Base-by-base conservation (phyloP, 2,113 vertebrate species). In the Bettongia penicillata region DNA sequence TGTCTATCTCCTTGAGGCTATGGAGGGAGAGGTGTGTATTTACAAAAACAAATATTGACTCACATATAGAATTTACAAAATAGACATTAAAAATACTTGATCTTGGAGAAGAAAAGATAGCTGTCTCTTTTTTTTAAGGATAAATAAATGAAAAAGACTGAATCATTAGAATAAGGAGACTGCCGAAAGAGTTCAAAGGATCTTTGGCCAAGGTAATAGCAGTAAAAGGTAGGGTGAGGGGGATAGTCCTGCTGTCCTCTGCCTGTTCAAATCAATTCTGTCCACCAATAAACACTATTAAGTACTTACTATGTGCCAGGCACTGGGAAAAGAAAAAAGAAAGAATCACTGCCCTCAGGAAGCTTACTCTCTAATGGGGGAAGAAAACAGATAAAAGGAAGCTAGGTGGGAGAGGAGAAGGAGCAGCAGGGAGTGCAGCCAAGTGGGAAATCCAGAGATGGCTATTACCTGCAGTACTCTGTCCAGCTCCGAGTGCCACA, bases 261-360 rank as follows among this genome's bases (percentile, higher is more conserved):
- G 1, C 61, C 3, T 37, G 23, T 90, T 43, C 92, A 43, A 92
- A 94, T 51, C 53, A 47, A 92, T 84, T 92, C 25, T 95, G 90
- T 77, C 61, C 53, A 51, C 51, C 10, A 31, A 91, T 91, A 96
- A 84, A 90, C 10, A 94, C 51, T 91, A 91, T 55, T 22, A 31
- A 89, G 19, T 48, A 68, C 28, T 2, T 48, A 48, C 51, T 92
- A 12, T 91, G 52, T 22, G 14, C 22, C 26, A 91, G 31, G 26
- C 43, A 52, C 26, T 53, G 28, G 89, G 9, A 16, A 48, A 7
- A 53, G 52, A 4, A 37, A 26, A 47, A 92, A 91, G 22, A 92
- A 25, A 89, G 0, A 57, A 51, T 2, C 26, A 0, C 1, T 53
- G 51, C 4, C 55, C 89, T 57, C 50, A 68, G 23, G 37, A 26